Conservation (phyloP, 2,888 invertebrate genomes). For the Agrotis clavis region DNA sequence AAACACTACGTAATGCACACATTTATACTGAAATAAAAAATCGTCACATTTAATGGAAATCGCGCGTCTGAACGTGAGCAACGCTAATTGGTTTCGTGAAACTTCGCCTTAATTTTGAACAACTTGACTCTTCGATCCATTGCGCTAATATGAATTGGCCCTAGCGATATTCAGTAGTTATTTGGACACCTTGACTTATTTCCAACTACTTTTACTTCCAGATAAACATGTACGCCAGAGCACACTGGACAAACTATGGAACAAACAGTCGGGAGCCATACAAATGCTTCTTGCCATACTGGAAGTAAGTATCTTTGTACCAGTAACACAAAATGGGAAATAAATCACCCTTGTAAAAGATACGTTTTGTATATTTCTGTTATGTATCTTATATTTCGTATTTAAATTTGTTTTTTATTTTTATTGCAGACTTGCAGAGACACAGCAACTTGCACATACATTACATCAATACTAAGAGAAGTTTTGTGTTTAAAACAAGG, state of each 20-base stretch:
- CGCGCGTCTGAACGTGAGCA: too few relatives aligned
- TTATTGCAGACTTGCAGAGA: constrained; percentile 90
- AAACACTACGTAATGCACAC: too few relatives aligned
- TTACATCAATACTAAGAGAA: constrained; percentile 91
- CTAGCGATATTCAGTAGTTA: constrained; percentile 2
- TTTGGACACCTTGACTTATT: constrained; percentile 32
- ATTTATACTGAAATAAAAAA: too few relatives aligned
- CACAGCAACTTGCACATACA: constrained; percentile 88
- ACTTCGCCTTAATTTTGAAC: too few relatives aligned
- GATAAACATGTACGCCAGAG: constrained; percentile 91
- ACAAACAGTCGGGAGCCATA: constrained; percentile 90
- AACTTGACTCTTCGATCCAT: too few relatives aligned
- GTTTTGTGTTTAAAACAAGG: constrained; percentile 91
- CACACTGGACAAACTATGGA: constrained; percentile 91
- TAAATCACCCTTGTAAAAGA: background rate
- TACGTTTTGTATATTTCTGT: background rate
- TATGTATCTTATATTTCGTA: background rate
- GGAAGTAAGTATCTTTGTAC: constrained; percentile 83
- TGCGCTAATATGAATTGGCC: too few relatives aligned
- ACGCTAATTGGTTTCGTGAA: too few relatives aligned
- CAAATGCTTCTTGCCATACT: constrained; percentile 90
- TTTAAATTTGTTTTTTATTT: constrained; percentile 2
- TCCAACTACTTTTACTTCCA: constrained; percentile 74
- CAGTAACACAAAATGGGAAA: background rate
- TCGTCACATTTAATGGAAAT: too few relatives aligned